Conservation (phyloP, 2,888 invertebrate genomes). For the Julus scandinavius region DNA sequence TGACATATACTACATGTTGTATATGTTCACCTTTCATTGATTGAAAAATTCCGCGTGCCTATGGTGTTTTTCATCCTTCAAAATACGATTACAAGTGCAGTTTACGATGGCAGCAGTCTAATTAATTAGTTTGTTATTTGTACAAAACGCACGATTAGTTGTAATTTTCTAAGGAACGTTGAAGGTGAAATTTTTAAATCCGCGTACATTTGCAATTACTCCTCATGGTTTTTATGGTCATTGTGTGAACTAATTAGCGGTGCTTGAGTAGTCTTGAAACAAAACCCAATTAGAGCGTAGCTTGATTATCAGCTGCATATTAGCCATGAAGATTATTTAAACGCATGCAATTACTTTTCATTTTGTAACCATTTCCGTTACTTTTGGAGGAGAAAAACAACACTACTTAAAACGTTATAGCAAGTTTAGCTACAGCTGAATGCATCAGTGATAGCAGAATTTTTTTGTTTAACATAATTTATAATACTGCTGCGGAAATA, state of each 20-base stretch:
- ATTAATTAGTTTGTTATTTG: conserved; percentile 1
- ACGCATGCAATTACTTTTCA: background rate
- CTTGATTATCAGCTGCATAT: conserved; percentile 1
- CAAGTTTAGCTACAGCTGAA: background rate
- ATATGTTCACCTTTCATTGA: too few relatives aligned
- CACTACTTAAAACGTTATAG: background rate
- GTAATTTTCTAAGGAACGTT: background rate
- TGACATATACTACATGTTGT: too few relatives aligned
- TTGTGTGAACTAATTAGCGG: conserved; percentile 36
- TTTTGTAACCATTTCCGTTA: conserved; percentile 39
- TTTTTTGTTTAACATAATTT: background rate
- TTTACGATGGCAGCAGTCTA: background rate
- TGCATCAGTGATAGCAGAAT: conserved; percentile 2
- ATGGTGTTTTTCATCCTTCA: background rate
- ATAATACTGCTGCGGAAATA: conserved; percentile 5
- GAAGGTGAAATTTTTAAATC: background rate
- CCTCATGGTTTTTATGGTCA: conserved; percentile 9
- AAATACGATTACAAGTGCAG: background rate
- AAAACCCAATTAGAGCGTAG: conserved; percentile 24
- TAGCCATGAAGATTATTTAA: conserved; percentile 16
- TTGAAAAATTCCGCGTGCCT: background rate
- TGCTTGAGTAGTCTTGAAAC: background rate
- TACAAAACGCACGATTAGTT: background rate
- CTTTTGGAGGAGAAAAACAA: background rate
- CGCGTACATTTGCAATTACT: background rate